A percentile compares a stretch with the other conserved stretches of the same genome.
phyloP scores from a whole-genome alignment of 2,797 vertebrate species.

The Adrianichthys oophorus region DNA sequence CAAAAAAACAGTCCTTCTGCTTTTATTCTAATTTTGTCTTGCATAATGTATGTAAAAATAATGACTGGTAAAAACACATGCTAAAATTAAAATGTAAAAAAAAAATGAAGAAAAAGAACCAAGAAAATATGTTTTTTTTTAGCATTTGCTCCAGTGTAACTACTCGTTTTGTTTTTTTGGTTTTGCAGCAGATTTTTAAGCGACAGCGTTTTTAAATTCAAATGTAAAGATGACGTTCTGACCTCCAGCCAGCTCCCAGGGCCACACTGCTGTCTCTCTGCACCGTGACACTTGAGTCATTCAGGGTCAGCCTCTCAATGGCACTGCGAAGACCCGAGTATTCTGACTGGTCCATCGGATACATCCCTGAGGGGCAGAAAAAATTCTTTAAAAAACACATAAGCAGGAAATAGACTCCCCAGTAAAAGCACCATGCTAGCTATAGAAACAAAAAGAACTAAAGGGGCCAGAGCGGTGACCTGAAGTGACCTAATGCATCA shows the following conservation, averaged over 20 bases:
- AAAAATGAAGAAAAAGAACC: no score
- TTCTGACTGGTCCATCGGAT: constrained; percentile 93
- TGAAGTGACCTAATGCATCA: not conserved
- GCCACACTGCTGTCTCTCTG: constrained; percentile 93
- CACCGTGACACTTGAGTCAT: constrained; percentile 93
- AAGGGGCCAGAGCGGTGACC: not conserved
- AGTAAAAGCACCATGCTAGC: constrained; percentile 9
- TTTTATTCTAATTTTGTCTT: no score
- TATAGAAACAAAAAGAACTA: constrained; percentile 4
- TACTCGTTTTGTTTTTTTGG: constrained; percentile 22
- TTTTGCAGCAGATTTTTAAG: not conserved
- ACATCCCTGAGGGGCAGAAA: constrained; percentile 83
- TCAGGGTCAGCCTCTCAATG: constrained; percentile 91
- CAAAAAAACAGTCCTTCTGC: no score
- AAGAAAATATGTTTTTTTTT: no score
- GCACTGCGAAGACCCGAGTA: constrained; percentile 89
- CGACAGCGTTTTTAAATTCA: constrained; percentile 3
- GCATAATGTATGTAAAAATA: no score
- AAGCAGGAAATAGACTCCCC: constrained; percentile 15
- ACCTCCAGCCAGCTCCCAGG: constrained; percentile 98
- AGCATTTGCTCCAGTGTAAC: no score
- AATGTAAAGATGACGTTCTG: constrained; percentile 14
- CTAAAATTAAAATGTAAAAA: no score
- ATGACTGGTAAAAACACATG: no score
- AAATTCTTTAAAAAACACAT: constrained; percentile 2